Evolutionary conservation across 2,113 vertebrate species (phyloP).

Genomic region (zebrafish (Danio rerio)): DNA sequence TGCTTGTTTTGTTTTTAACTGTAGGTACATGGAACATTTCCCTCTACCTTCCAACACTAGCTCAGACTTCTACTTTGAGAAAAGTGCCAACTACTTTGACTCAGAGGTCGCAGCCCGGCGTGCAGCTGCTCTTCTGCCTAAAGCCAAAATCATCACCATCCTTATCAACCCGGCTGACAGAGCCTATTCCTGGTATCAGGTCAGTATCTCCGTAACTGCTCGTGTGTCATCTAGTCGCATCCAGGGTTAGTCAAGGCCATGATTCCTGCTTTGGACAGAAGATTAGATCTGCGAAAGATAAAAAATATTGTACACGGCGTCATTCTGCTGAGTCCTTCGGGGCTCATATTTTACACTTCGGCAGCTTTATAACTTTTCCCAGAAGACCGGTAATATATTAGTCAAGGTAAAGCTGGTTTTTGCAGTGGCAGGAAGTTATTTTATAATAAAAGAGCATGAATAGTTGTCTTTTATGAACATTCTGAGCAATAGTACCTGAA

Average conservation of each 20-base stretch:
- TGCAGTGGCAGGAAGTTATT: neutral
- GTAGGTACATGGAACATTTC: conserved; percentile 92
- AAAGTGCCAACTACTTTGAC: conserved; percentile 93
- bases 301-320: conserved; percentile 3
- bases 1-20: neutral
- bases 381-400: neutral
- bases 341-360: neutral
- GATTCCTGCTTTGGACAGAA: neutral
- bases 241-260: neutral
- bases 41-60: conserved; percentile 90
- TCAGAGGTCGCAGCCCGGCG: conserved; percentile 83
- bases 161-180: conserved; percentile 89
- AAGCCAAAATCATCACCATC: conserved; percentile 88
- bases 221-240: conserved; percentile 8
- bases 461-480: neutral
- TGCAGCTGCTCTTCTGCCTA: conserved; percentile 82
- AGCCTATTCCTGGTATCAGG: conserved; percentile 93
- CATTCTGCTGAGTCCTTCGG: neutral
- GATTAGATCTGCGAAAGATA: neutral
- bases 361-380: neutral
- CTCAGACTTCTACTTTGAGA: conserved; percentile 90
- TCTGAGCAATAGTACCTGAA: neutral
- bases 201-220: conserved; percentile 58
- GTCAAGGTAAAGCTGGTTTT: neutral
- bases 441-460: neutral